Evolutionary conservation across 2,797 vertebrate species (phyloP), one percentile per base, ranked within the genome.

Genomic region (Onychomys leucogaster): DNA sequence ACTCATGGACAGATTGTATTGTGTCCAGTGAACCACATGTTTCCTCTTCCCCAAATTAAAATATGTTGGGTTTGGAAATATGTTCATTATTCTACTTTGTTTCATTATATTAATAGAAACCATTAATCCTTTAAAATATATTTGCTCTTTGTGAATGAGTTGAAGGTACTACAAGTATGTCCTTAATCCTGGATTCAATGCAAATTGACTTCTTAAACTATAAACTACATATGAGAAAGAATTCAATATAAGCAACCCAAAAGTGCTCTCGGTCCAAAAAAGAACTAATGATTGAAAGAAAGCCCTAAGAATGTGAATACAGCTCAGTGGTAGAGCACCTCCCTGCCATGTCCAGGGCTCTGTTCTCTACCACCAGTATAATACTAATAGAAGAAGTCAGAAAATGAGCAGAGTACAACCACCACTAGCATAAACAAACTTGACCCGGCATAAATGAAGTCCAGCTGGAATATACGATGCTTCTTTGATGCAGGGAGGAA

Each of bases 111-210:
- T 57, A 73, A 73, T 88, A 43, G 52, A 57, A 91, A 95, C 55
- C 23, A 77, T 73, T 65, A 67, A 29, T 87, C n/a, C 11, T 93
- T 87, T 83, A 32, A 78, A 93, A 65, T 57, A 29, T 46, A 34
- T 86, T 96, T 88, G n/a, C 17, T 96, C 63, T 96, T 71, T 89
- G 80, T 43, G 37, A 93, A 80, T 80, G 29, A 96, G 80, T 69
- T 89, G 81, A 95, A 14, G 69, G 43, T 76, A 94, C 41, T 63
- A 46, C 63, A 89, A 85, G 91, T 91, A 85, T 78, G 55, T 84
- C 49, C 8, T 83, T 95, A 80, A 71, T 96, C n/a, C 37, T 80
- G 10, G 29, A 83, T 95, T 94, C 43, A 76, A 46, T 55, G 29
- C 37, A 75, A 93, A 89, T n/a, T 59, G 46, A 63, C 55, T 76